Conservation (phyloP, 2,113 vertebrate species). For the Muscicapa adusta region DNA sequence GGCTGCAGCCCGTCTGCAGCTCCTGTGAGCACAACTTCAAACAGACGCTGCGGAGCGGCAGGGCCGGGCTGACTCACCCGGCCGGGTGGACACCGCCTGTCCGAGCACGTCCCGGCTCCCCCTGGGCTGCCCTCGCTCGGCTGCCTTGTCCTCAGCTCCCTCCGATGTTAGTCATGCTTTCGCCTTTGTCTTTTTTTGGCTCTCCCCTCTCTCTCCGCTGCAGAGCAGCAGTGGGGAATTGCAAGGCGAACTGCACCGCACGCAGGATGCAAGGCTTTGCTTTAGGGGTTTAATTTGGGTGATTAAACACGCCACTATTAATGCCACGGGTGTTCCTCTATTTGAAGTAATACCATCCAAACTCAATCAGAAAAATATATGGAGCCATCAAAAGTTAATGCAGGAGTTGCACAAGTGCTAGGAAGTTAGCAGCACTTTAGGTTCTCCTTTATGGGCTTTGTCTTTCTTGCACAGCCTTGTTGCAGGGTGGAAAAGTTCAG, state of each 20-base stretch:
- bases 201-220: neutral
- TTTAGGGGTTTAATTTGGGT: neutral
- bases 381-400: neutral
- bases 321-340: neutral
- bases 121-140: neutral
- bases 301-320: neutral
- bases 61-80: constrained; percentile 5
- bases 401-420: neutral
- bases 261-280: neutral
- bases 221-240: fast-evolving
- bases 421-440: neutral
- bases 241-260: fast-evolving
- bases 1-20: neutral
- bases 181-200: neutral
- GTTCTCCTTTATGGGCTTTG: neutral
- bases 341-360: neutral
- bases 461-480: neutral
- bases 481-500: neutral
- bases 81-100: neutral
- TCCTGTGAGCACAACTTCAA: constrained; percentile 1
- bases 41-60: neutral
- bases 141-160: neutral
- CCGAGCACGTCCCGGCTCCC: neutral
- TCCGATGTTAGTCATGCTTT: neutral
- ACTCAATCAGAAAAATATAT: neutral